These are phyloP conservation scores for Enteromius anoplus DNA, from an alignment of 2,797 vertebrate species.

Conservation along the genomic window DNA sequence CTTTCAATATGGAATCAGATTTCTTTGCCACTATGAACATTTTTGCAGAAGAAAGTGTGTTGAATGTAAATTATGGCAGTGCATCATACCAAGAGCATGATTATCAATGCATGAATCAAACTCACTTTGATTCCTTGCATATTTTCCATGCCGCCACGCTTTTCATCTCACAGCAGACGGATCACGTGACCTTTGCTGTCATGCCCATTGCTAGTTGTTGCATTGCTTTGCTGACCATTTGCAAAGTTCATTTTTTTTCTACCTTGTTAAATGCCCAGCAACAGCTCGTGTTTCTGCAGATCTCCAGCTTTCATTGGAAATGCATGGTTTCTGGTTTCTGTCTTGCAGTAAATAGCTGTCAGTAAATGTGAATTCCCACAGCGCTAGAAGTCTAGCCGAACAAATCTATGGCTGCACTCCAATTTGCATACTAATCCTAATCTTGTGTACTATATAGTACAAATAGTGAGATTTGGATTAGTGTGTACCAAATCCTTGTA, in stretches of 20 bases:
- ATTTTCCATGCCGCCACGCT: conserved; percentile 4
- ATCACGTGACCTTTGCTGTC: background rate
- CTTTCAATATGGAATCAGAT: background rate
- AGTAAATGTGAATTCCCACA: background rate
- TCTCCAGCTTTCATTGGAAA: background rate
- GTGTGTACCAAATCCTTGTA: background rate
- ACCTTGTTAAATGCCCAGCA: background rate
- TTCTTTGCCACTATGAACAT: background rate
- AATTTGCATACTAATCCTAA: conserved; percentile 17
- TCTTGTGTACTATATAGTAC: background rate
- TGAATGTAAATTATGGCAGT: background rate
- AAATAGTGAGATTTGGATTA: conserved; percentile 12
- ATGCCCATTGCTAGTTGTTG: conserved; percentile 9
- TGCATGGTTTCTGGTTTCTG: background rate
- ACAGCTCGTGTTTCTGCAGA: background rate
- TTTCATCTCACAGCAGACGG: background rate
- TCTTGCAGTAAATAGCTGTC: background rate
- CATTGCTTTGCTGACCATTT: background rate
- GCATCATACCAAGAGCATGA: background rate
- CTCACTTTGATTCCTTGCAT: background rate
- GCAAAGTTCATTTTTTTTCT: background rate
- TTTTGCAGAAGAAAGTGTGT: background rate
- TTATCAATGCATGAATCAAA: conserved; percentile 27
- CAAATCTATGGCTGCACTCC: background rate
- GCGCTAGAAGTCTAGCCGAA: background rate